Base-by-base conservation (phyloP, 2,797 vertebrate species). In the Pteropus rufus region DNA sequence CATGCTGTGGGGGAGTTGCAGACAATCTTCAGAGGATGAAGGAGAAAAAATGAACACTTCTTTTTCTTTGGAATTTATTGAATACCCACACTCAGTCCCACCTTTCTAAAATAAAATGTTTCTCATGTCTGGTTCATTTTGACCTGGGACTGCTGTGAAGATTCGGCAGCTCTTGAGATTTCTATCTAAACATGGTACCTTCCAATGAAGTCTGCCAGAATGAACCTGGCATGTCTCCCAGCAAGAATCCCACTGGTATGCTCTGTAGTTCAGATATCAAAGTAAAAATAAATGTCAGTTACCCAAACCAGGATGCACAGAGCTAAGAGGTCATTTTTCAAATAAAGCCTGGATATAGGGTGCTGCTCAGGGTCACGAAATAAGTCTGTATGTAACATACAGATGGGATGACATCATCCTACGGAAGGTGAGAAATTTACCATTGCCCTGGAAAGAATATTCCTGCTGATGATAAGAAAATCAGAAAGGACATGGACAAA, bases 221-320 rank as follows among this genome's bases (percentile, higher is more conserved):
- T 0, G 34, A 77, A 41, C 69, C 70, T 96, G 96, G 95, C 93
- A 7, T 67, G 12, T 23, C 10, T 94, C 97, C 94, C 93, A 96
- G 93, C 64, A 56, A 89, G 83, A 96, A 92, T 96, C 92, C 90
- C 90, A 96, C 34, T 44, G 91, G 88, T 72, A 94, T 79, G 6
- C 79, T 94, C 88, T 69, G n/a, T 24, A 95, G 89, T 95, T 96
- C 81, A 89, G 65, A 93, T 94, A 97, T 97, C 96, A 97, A 97
- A 96, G 97, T 85, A 62, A 97, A 97, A 97, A 95, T 94, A 94
- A 95, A 96, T 60, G 87, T 94, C 87, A 94, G 93, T 93, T 95
- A 88, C 92, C 81, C 81, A 97, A 75, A 95, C 41, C 91, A 96
- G 88, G 90, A 95, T 95, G 77, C 76, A 69, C 76, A 95, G 41